Base-by-base conservation (phyloP, 2,888 invertebrate genomes). In the Lycocerus yunnanus region DNA sequence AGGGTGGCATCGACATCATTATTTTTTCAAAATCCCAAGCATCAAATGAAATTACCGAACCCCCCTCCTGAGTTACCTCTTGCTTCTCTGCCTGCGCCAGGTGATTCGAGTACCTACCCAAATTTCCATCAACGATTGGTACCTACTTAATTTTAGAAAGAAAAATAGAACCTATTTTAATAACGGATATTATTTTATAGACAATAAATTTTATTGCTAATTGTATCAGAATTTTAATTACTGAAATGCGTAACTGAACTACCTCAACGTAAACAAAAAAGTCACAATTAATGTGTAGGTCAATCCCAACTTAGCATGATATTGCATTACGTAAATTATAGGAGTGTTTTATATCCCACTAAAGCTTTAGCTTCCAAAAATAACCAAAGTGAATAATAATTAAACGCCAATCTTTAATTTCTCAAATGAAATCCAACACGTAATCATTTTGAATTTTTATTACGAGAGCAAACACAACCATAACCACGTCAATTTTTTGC, bases 221-320 rank as follows among this genome's bases (percentile, higher is more conserved):
- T n/a, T n/a, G n/a, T 27, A 13, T 4, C 4, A 27, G 13, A n/a
- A n/a, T 43, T 43, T 43, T n/a, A 43, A 43, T 43, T 43, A 43
- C n/a, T 43, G 1, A 43, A 65, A 65, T 14, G 10, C 24, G 8
- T 60, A 60, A 68, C 60, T 68, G 68, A 24, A 60, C 68, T 68
- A 68, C 68, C 68, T 58, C 68, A 68, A 68, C 20, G 21, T 68
- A 14, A 68, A 59, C 21, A 14, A 59, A 9, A 59, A 66, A 66
- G 59, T 20, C 60, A 15, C 13, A 15, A 15, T 20, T 43, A 68
- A 68, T 68, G 60, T 59, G 60, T 59, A 59, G 58, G 20, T 24
- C 68, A 59, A 68, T 68, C 68, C 60, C n/a, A 2, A 43, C 43
- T 43, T 43, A n/a, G 43, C 27, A 27, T 13, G 27, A 13, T 27